Conservation (phyloP, 2,113 vertebrate species). For the Alethe castanea region DNA sequence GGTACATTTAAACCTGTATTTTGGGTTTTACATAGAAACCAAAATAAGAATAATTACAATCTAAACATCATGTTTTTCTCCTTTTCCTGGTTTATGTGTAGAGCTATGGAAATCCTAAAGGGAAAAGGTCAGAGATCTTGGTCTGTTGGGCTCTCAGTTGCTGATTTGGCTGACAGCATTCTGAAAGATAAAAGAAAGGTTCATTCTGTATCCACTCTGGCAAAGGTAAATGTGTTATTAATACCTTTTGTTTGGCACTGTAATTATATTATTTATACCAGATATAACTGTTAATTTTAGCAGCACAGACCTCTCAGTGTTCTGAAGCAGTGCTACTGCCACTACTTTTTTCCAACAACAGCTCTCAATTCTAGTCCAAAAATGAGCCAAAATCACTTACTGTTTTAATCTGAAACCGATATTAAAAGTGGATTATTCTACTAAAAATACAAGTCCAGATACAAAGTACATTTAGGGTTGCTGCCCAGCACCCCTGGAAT, state of each 20-base stretch:
- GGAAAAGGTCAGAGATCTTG: slow-evolving; percentile 89
- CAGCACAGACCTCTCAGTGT: neutral
- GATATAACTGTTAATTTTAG: neutral
- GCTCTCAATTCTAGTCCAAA: neutral
- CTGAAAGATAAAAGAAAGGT: slow-evolving; percentile 82
- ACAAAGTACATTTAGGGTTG: neutral
- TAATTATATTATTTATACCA: neutral
- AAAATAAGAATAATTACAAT: neutral
- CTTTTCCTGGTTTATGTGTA: slow-evolving; percentile 46
- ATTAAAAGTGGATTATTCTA: neutral
- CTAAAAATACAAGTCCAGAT: neutral
- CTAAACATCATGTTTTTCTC: neutral
- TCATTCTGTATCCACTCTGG: slow-evolving; percentile 89
- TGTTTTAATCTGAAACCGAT: neutral
- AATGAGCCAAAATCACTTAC: neutral
- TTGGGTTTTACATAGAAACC: neutral
- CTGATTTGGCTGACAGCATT: slow-evolving; percentile 89
- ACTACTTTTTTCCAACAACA: neutral
- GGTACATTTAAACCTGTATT: neutral
- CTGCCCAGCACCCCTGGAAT: neutral
- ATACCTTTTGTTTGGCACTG: neutral
- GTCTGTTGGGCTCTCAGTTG: slow-evolving; percentile 91
- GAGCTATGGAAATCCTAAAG: slow-evolving; percentile 87
- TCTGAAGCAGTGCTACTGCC: neutral
- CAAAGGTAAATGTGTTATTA: slow-evolving; percentile 80